These are phyloP conservation scores for Blennius ocellaris DNA, from an alignment of 2,113 vertebrate genomes.

Conservation along the genomic window DNA sequence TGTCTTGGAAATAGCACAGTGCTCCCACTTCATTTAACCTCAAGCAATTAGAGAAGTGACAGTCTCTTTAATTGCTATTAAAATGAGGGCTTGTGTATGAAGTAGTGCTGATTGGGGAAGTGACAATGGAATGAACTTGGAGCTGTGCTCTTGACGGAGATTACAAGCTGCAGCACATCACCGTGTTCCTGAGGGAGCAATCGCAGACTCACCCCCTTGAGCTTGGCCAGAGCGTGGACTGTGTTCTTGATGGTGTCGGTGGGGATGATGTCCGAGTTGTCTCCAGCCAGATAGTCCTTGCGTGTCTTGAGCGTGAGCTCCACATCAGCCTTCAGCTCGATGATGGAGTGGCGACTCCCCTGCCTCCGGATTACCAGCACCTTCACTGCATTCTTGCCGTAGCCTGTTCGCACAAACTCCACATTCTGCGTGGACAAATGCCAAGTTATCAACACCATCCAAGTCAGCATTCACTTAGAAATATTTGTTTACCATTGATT, in stretches of 20 bases:
- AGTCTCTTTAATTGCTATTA: too few relatives aligned
- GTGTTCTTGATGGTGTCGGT: constrained; percentile 98
- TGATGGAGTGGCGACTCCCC: constrained; percentile 86
- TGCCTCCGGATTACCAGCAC: constrained; percentile 87
- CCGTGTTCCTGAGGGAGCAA: not conserved
- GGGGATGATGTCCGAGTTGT: constrained; percentile 94
- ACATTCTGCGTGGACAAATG: constrained; percentile 80
- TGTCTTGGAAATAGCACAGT: too few relatives aligned
- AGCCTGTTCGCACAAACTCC: constrained; percentile 92
- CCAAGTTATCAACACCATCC: not conserved
- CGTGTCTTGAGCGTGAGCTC: constrained; percentile 88
- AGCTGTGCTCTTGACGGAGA: too few relatives aligned
- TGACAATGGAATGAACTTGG: too few relatives aligned
- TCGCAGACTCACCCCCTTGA: constrained; percentile 87
- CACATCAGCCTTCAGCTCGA: constrained; percentile 89
- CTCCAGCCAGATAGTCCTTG: constrained; percentile 90
- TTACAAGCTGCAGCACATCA: not conserved
- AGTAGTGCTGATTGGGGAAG: too few relatives aligned
- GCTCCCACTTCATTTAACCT: too few relatives aligned
- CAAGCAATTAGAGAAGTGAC: too few relatives aligned
- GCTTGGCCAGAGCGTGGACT: constrained; percentile 91
- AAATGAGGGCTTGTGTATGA: too few relatives aligned
- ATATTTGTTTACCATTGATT: too few relatives aligned
- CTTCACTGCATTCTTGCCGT: constrained; percentile 93
- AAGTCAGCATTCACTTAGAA: too few relatives aligned